phyloP scores from a whole-genome alignment of 23 tunicate species.

The Halocynthia aurantium region DNA sequence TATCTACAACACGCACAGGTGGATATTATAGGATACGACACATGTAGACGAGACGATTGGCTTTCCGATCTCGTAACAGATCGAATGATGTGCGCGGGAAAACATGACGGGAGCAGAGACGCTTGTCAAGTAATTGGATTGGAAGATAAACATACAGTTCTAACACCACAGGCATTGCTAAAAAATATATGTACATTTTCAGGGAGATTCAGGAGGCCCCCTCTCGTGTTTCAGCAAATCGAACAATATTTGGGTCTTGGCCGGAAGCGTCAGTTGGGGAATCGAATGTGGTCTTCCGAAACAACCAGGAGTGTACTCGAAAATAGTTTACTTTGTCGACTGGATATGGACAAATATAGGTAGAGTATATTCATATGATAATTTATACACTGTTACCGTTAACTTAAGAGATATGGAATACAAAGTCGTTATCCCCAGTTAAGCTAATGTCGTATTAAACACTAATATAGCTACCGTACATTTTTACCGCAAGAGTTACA shows the following conservation, averaged over 20 bases:
- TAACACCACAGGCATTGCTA: too few relatives aligned
- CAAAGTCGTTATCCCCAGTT: too few relatives aligned
- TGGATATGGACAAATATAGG: constrained; percentile 72
- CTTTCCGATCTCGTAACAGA: constrained; percentile 32
- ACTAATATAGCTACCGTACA: too few relatives aligned
- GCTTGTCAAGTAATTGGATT: constrained; percentile 58
- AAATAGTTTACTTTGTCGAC: constrained; percentile 33
- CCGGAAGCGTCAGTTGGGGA: constrained; percentile 79
- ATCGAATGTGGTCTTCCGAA: constrained; percentile 49
- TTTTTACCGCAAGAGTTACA: too few relatives aligned
- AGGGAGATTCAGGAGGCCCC: constrained; percentile 98
- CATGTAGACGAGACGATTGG: constrained; percentile 48
- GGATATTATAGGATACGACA: constrained; percentile 40
- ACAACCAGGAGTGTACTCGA: constrained; percentile 69
- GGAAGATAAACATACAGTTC: too few relatives aligned
- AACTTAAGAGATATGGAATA: too few relatives aligned
- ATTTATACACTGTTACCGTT: too few relatives aligned
- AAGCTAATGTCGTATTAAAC: too few relatives aligned
- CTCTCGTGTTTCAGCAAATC: constrained; percentile 40
- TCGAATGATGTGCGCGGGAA: constrained; percentile 89
- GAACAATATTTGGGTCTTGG: constrained; percentile 30
- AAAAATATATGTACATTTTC: neutral
- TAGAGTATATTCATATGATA: neutral
- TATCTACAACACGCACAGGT: constrained; percentile 71
- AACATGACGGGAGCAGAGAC: constrained; percentile 55